Evolutionary conservation across 2,888 invertebrate genomes (phyloP), one percentile per base, ranked within the genome.

Genomic region (Seira musarum): DNA sequence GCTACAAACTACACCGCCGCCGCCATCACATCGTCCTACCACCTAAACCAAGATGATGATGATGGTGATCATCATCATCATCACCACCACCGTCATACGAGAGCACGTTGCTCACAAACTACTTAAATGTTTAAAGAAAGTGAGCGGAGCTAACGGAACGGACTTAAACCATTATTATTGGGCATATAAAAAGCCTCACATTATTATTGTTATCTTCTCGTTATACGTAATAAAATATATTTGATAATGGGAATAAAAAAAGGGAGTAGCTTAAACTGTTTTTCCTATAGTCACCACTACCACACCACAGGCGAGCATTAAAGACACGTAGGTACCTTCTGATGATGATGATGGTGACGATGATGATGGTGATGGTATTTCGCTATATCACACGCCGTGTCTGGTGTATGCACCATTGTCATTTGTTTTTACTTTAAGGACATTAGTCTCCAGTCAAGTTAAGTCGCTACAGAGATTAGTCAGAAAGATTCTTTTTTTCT

Each of bases 391-490:
- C 30, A 30, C 30, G 30, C 3, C 30, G 30, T 8, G 30, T 30
- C 30, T 30, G 8, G 3, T 5, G n/a, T n/a, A n/a, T n/a, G 30
- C 30, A 5, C 30, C 30, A 5, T 8, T 8, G 30, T 30, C 30
- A 30, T 80, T 80, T 80, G 80, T 80, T 80, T 69, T 80, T 74
- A 73, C 75, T 74, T 75, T 73, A 63, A 71, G 80, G 65, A 80
- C 80, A 80, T 80, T 80, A 74, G 80, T 73, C 65, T 63, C 75
- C 73, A 80, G 73, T 80, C 73, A 74, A 69, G 80, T 73, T 80
- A 80, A 80, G 80, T 80, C 80, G 74, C 69, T 80, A 61, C 73
- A 57, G 75, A 80, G 80, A 80, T 80, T 80, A 80, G 80, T 80
- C 80, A 74, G 74, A 73, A 74, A 80, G 74, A 80, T 69, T 80